Percentiles rank a stretch among this genome's conserved stretches.
These are phyloP conservation scores for Notamacropus eugenii DNA, from an alignment of 2,797 vertebrate species.

Conservation along the genomic window DNA sequence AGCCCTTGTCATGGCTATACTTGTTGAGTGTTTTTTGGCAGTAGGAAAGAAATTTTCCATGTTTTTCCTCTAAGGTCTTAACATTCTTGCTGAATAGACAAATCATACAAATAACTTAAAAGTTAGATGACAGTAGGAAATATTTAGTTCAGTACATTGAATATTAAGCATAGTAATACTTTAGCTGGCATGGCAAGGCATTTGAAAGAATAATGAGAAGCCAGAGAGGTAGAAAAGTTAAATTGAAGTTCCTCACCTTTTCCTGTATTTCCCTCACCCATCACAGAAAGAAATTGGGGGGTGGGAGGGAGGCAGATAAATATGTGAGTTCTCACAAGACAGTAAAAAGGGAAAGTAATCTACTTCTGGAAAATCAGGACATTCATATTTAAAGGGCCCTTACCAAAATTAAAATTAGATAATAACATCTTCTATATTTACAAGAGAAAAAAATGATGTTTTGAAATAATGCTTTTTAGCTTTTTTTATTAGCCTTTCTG, in stretches of 20 bases:
- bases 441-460: background rate
- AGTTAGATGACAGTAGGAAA: background rate
- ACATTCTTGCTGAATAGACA: background rate
- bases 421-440: constrained; percentile 39
- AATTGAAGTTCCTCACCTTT: constrained; percentile 4
- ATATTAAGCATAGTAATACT: constrained; percentile 1
- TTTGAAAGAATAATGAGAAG: constrained; percentile 26
- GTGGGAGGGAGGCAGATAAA: background rate
- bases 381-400: constrained; percentile 19
- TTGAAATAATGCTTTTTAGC: constrained; percentile 7
- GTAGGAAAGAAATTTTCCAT: background rate
- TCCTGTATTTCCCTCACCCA: background rate
- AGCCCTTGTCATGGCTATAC: background rate
- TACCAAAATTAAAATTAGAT: background rate
- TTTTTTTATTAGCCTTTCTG: background rate
- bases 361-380: constrained; percentile 11
- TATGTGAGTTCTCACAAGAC: background rate
- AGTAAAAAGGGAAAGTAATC: background rate
- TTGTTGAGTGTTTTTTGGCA: background rate
- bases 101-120: background rate
- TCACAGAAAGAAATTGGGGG: constrained; percentile 21
- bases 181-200: background rate
- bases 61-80: background rate
- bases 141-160: background rate
- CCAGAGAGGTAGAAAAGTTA: constrained; percentile 10